A percentile compares a stretch with the other conserved stretches of the same genome.
Evolutionary conservation across 1,140 invertebrate species (phyloP).

Genomic region (Neoseiulus cucumeris): DNA sequence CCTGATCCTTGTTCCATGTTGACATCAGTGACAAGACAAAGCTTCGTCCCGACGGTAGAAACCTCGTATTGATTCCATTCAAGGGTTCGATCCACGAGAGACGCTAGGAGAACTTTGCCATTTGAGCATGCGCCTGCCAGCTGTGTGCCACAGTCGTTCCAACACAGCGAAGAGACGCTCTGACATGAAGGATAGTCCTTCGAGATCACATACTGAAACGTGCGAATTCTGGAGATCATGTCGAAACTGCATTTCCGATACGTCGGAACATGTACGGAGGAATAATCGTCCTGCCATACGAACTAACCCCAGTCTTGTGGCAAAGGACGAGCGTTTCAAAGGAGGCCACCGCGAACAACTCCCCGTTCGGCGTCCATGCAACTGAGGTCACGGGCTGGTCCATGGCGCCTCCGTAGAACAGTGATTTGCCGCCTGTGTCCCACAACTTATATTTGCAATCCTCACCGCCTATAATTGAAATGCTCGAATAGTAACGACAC

Average conservation of each 20-base stretch:
- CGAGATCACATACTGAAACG: constrained; percentile 11
- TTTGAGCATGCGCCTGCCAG: constrained; percentile 75
- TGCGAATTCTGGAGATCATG: too few relatives aligned
- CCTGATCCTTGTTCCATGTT: neutral
- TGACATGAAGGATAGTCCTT: constrained; percentile 29
- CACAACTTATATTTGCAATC: constrained; percentile 88
- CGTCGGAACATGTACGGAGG: too few relatives aligned
- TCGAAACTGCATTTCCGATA: too few relatives aligned
- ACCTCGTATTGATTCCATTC: constrained; percentile 60
- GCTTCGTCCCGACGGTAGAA: neutral
- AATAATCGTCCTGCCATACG: too few relatives aligned
- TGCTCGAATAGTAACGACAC: constrained; percentile 18
- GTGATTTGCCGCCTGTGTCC: constrained; percentile 65
- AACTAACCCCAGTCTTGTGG: constrained; percentile 68
- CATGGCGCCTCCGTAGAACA: constrained; percentile 58
- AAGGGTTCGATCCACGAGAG: constrained; percentile 64
- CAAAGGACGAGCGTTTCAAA: constrained; percentile 80
- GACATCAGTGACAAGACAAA: neutral
- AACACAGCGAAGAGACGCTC: constrained; percentile 63
- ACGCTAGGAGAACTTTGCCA: constrained; percentile 68
- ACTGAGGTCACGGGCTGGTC: constrained; percentile 78
- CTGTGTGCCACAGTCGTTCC: constrained; percentile 90
- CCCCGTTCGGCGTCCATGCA: constrained; percentile 71
- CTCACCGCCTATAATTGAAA: constrained; percentile 67
- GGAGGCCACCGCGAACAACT: constrained; percentile 74